Evolutionary conservation across 2,797 vertebrate species (phyloP).

Genomic region (Manis javanica): DNA sequence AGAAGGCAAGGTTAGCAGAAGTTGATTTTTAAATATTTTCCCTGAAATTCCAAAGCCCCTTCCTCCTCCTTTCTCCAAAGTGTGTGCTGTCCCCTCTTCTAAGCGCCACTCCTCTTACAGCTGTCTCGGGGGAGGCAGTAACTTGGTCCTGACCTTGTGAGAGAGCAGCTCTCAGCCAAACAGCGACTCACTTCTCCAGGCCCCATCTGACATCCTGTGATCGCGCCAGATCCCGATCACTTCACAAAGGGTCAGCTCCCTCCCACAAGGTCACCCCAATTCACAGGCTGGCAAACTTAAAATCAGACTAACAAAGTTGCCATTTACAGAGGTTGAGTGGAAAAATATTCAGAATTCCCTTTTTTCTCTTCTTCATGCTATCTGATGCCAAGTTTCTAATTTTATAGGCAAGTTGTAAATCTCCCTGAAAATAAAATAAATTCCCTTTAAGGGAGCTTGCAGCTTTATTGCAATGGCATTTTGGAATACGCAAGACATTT

Average conservation of each 20-base stretch:
- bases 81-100: background rate
- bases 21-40: slow-evolving; percentile 16
- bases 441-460: slow-evolving; percentile 56
- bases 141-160: slow-evolving; percentile 18
- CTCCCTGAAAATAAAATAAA: slow-evolving; percentile 73
- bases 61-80: background rate
- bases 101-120: background rate
- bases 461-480: slow-evolving; percentile 62
- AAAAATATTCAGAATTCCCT: slow-evolving; percentile 46
- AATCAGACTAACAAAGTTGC: slow-evolving; percentile 42
- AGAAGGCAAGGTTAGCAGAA: background rate
- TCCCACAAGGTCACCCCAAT: background rate
- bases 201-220: background rate
- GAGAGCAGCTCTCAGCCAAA: slow-evolving; percentile 32
- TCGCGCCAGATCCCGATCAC: slow-evolving; percentile 20
- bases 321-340: slow-evolving; percentile 46
- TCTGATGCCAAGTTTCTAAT: slow-evolving; percentile 67
- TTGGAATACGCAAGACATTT: slow-evolving; percentile 51
- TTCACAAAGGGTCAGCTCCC: background rate
- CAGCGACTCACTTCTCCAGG: background rate
- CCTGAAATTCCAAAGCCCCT: background rate
- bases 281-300: background rate
- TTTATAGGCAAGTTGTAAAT: slow-evolving; percentile 72
- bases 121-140: background rate
- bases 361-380: slow-evolving; percentile 33